Evolutionary conservation across 1,140 invertebrate species (phyloP), one percentile per base, ranked within the genome.

Genomic region (Sinonovacula constricta): DNA sequence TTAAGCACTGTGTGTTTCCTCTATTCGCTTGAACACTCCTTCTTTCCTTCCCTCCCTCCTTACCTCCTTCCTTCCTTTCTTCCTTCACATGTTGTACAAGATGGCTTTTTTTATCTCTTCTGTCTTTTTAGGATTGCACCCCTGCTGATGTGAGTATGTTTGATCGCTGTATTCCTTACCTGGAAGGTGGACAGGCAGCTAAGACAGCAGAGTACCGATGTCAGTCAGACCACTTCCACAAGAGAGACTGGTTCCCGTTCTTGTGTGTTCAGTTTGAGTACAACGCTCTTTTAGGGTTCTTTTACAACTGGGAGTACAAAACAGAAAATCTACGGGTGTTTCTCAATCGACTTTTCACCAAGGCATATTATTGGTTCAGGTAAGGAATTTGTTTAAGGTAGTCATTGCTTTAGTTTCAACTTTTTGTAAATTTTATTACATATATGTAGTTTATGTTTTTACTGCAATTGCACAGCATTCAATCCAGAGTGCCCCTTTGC

Each of bases 241-340:
- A 81, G 49, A 76, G 67, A 10, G 85, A 87, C 79, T 86, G 85
- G 85, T 86, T 83, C 62, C 81, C 80, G n/a, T 33, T 86, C 18
- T 74, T 83, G 34, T 87, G 86, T 81, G 85, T 87, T 12, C 45
- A 80, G 66, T 84, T 81, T 62, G 85, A 87, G 70, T 76, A 80
- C 62, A 86, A 83, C 60, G 80, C 75, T 26, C 76, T 81, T 26
- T 82, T 87, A 7, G 85, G 86, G 3, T 59, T 79, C 51, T 86
- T 80, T 69, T 83, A 83, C 63, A 53, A 53, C 5, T 78, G 75
- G 75, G 65, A 78, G 56, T 54, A 69, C 18, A 70, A 69, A n/a
- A 59, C 70, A 0, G 33, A 60, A 3, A 63, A 60, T 60, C 22
- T 39, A 2, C 75, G 63, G 31, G 24, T 39, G 0, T 57, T 78